Base-by-base conservation (phyloP, 2,888 invertebrate species). In the Xylota sylvarum region DNA sequence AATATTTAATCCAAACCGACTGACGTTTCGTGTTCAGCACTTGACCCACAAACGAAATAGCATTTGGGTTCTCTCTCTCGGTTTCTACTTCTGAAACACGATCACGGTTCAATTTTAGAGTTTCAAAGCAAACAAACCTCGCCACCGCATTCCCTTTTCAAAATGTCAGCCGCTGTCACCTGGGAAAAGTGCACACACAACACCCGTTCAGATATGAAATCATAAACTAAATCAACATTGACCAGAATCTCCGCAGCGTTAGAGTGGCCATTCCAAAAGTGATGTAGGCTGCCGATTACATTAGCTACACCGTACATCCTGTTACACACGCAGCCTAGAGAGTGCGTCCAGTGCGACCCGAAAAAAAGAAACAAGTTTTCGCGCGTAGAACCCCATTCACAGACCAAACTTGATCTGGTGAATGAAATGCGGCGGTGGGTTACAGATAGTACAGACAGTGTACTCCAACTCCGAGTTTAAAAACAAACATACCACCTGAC, bases 1-100 rank as follows among this genome's bases (percentile, higher is more conserved):
- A 58, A 74, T 43, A 55, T 27, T 58, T 43, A 23, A 81, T 37
- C 70, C 46, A 14, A 52, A 48, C 35, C n/a, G 74, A 79, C 52
- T 48, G 73, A 62, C 83, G 65, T 80, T 67, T 72, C 76, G 60
- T 85, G 76, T 85, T 85, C 55, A 72, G 72, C 76, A 81, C 85
- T 85, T 85, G 85, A 85, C 85, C 85, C 65, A 85, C 43, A 81
- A 81, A 40, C 56, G n/a, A 64, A 65, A 58, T 56, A 35, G 37
- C 55, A 74, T 50, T 69, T 30, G 10, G 30, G 12, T 32, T 55
- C 12, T 43, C n/a, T n/a, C n/a, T n/a, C n/a, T n/a, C n/a, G n/a
- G n/a, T 5, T 19, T 30, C 48, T 35, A 32, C 40, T 43, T 72
- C 17, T 14, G 79, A 79, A 79, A 84, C 69, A 69, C 56, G 74